Percentiles rank a stretch among this genome's conserved stretches.
Evolutionary conservation across 64 coral and sea anemone species (phyloP).

Genomic region (Actinia equina): DNA sequence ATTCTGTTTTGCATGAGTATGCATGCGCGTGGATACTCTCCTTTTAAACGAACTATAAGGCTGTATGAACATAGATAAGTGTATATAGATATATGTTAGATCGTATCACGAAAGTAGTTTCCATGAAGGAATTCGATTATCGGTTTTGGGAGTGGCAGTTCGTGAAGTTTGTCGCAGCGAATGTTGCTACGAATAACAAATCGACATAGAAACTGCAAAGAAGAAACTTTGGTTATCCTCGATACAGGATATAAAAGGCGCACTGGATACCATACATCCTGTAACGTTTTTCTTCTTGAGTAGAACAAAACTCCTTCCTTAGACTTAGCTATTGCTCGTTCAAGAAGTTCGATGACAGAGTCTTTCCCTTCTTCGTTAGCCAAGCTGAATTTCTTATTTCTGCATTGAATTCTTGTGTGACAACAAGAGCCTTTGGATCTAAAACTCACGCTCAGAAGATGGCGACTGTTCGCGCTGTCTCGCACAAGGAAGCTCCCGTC

Average conservation of each 20-base stretch:
- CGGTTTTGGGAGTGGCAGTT: constrained; percentile 66
- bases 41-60: no score
- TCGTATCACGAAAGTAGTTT: background rate
- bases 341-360: constrained; percentile 64
- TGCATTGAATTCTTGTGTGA: constrained; percentile 67
- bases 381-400: constrained; percentile 57
- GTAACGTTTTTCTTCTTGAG: constrained; percentile 25
- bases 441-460: constrained; percentile 75
- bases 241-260: constrained; percentile 58
- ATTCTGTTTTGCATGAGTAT: no score
- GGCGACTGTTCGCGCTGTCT: constrained; percentile 64
- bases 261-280: constrained; percentile 45
- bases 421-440: constrained; percentile 59
- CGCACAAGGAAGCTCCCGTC: constrained; percentile 78
- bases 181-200: constrained; percentile 73
- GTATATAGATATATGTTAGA: background rate
- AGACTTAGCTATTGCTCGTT: constrained; percentile 51
- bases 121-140: constrained; percentile 51
- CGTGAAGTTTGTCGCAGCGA: constrained; percentile 57
- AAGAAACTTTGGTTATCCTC: constrained; percentile 64
- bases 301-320: constrained; percentile 34
- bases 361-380: constrained; percentile 6
- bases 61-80: background rate
- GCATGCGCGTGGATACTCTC: no score
- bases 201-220: constrained; percentile 70